Base-by-base conservation (phyloP, 2,797 vertebrate genomes). In the Emydoidea blandingii region DNA sequence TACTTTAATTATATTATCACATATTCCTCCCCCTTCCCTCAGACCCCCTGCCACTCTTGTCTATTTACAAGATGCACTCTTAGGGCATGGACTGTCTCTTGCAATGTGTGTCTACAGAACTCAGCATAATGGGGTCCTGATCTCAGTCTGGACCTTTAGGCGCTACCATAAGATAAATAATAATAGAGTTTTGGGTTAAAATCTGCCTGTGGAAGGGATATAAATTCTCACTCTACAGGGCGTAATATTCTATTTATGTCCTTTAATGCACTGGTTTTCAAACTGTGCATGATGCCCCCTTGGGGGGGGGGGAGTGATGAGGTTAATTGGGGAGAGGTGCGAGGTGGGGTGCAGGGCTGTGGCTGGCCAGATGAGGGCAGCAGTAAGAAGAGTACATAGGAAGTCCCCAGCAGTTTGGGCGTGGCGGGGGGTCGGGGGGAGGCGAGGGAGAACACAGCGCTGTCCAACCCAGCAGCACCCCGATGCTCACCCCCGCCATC, bases 31-130 rank as follows among this genome's bases (percentile, higher is more conserved):
- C 18, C 34, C 8, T 34, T 34, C 16, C 34, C 59, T 12, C 59
- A 62, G 29, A 31, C 29, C 31, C 57, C 27, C 31, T 62, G 3
- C 16, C 90, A 8, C 15, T 56, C 31, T 56, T 85, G 11, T 0
- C 49, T 23, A 6, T 3, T 37, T 41, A 52, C 37, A 16, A 19
- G 54, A 49, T 1, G 11, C 5, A 53, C 0, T 54, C 76, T 53
- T 1, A 23, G 68, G 84, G 68, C 5, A 0, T 7, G 11, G 19
- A 57, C 2, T 23, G 44, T 12, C 8, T 83, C 56, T 79, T 76
- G 12, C 1, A 14, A 1, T 5, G 6, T 2, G 0, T 0, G 8
- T 18, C 78, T 85, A 14, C 41, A 15, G 4, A 34, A 11, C 34
- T 31, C 29, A 12, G 10, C 85, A 14, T 18, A n/a, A 8, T 65